Evolutionary conservation across 1,140 invertebrate genomes (phyloP).

Genomic region (Copidosoma floridanum): DNA sequence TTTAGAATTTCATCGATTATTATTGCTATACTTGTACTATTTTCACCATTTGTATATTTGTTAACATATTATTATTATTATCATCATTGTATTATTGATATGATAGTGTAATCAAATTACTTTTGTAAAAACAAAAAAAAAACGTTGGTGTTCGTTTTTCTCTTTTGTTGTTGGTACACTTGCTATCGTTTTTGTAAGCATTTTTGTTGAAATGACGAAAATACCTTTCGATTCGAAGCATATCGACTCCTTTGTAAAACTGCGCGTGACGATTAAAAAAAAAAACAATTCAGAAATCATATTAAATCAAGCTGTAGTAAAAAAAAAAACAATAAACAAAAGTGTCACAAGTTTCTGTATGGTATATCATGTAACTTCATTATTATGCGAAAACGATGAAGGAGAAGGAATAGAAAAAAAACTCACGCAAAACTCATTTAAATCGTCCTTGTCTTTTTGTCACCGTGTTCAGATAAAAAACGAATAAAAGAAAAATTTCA

Average conservation of each 20-base stretch:
- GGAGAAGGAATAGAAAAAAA: constrained; percentile 1
- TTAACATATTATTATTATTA: too few species aligned
- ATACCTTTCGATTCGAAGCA: constrained; percentile 22
- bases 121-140: constrained; percentile 3
- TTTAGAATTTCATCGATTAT: not conserved
- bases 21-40: not conserved
- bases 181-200: too few species aligned
- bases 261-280: constrained; percentile 4
- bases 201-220: not conserved
- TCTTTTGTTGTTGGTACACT: too few species aligned
- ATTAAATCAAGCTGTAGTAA: constrained; percentile 1
- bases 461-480: constrained; percentile 21
- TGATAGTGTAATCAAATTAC: not conserved
- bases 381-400: constrained; percentile 17
- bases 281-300: not conserved
- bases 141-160: too few species aligned
- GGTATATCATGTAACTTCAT: constrained; percentile 24
- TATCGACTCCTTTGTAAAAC: constrained; percentile 21
- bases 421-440: constrained; percentile 19
- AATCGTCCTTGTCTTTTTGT: constrained; percentile 25
- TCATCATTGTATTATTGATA: not conserved
- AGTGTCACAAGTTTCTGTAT: too few species aligned
- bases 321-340: too few species aligned
- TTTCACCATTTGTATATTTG: too few species aligned
- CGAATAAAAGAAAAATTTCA: constrained; percentile 24